Conservation (phyloP, 2,888 invertebrate genomes). For the Drosophila imparisetae region DNA sequence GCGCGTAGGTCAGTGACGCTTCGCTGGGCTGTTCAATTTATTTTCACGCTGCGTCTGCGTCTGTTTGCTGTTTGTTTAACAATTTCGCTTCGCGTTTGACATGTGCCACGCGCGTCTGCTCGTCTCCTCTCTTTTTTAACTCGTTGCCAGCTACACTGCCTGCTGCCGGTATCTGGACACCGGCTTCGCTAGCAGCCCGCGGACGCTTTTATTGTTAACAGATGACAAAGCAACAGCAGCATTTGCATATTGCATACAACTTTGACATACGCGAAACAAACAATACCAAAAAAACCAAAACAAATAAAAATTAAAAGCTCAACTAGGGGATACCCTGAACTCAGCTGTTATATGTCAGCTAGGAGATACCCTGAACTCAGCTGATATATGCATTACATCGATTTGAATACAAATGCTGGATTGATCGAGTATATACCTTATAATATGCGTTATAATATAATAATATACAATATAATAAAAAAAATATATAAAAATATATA, state of each 20-base stretch:
- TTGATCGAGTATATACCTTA: neutral
- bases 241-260: slow-evolving; percentile 49
- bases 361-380: neutral
- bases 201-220: slow-evolving; percentile 63
- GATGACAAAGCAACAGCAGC: slow-evolving; percentile 47
- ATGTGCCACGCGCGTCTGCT: slow-evolving; percentile 49
- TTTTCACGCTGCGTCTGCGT: slow-evolving; percentile 64
- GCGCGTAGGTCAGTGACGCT: slow-evolving; percentile 75
- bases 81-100: slow-evolving; percentile 55
- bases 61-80: slow-evolving; percentile 64
- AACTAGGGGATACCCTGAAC: neutral
- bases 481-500: neutral
- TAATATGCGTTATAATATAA: no score
- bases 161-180: slow-evolving; percentile 44
- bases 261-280: slow-evolving; percentile 9
- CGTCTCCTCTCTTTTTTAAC: slow-evolving; percentile 8
- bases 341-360: neutral
- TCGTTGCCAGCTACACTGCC: slow-evolving; percentile 25
- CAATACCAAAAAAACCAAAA: neutral
- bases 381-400: neutral
- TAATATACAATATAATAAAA: no score
- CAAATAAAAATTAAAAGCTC: neutral
- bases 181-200: slow-evolving; percentile 22
- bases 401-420: neutral
- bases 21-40: slow-evolving; percentile 62